Percentiles rank a stretch among this genome's conserved stretches.
Evolutionary conservation across 2,888 invertebrate genomes (phyloP).

Genomic region (Dasysyrphus tricinctus): DNA sequence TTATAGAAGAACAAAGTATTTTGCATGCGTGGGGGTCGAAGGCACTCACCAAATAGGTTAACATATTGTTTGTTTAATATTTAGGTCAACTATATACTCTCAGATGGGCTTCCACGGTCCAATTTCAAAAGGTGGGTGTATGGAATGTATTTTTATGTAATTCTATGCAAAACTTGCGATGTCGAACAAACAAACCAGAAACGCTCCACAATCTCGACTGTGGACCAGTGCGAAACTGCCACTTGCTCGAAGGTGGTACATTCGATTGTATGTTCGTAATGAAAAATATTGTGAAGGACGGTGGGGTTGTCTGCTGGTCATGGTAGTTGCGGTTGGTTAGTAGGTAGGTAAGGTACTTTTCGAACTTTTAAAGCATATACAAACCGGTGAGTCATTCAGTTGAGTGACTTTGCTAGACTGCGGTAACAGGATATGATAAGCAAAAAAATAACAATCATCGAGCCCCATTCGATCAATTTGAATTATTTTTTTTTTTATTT

Average conservation of each 20-base stretch:
- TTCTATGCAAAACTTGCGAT: constrained; percentile 51
- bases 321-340: constrained; percentile 45
- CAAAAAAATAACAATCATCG: constrained; percentile 42
- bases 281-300: constrained; percentile 65
- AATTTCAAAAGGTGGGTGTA: constrained; percentile 35
- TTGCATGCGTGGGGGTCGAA: background rate
- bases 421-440: constrained; percentile 70
- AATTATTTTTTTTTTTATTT: constrained; percentile 11
- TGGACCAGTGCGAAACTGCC: constrained; percentile 49
- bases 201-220: constrained; percentile 67
- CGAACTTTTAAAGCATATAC: background rate
- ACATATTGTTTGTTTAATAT: constrained; percentile 42
- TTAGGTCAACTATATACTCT: constrained; percentile 45
- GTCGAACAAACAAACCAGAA: constrained; percentile 58
- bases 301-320: constrained; percentile 55
- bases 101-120: constrained; percentile 20
- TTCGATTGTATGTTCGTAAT: constrained; percentile 56
- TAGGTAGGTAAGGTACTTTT: constrained; percentile 22
- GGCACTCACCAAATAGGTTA: constrained; percentile 55
- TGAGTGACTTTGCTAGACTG: constrained; percentile 60
- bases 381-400: constrained; percentile 69
- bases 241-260: constrained; percentile 61
- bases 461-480: constrained; percentile 4
- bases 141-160: constrained; percentile 29
- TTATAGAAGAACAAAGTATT: background rate